Evolutionary conservation across 2,113 vertebrate species (phyloP), one percentile per base, ranked within the genome.

Genomic region (Pomatostomus ruficeps): DNA sequence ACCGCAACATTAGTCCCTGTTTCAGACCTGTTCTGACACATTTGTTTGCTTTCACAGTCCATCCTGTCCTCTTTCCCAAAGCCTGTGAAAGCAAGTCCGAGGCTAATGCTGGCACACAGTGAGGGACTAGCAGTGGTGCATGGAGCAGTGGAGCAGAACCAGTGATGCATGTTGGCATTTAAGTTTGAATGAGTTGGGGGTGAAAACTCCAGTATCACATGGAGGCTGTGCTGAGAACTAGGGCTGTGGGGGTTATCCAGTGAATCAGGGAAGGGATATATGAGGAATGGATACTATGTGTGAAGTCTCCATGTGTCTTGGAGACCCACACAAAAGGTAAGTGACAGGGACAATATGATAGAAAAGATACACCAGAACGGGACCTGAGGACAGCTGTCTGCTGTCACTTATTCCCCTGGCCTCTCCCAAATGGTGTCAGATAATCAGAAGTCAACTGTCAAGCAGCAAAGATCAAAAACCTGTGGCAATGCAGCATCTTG

Each of bases 1-100:
- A 15, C 15, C 3, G 8, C 1, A 0, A 1, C 13, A 14, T 70
- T 42, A 66, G 28, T 25, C 23, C 33, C 26, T 1, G 0, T 80
- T 92, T 83, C 49, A 68, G n/a, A 38, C 40, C n/a, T 71, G 12
- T 80, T 77, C 68, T 84, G 33, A 14, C n/a, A 35, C 29, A 21
- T 36, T 35, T 49, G 4, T 70, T 68, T 59, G 2, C 70, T 88
- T 43, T 70, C 35, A 26, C 18, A 43, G 70, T 24, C 17, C 45
- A 58, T 43, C 9, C 45, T 82, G 5, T 26, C 16, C 42, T 88
- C 35, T 79, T 77, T 6, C 61, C 22, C 66, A 93, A 90, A 80
- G 36, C 21, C 38, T 46, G 28, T 12, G 35, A 74, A 57, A 72
- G 35, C 25, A 71, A 67, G 55, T 67, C 33, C 35, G 75, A 55